Evolutionary conservation across 2,797 vertebrate genomes (phyloP).

Genomic region (Danio jaintianensis): DNA sequence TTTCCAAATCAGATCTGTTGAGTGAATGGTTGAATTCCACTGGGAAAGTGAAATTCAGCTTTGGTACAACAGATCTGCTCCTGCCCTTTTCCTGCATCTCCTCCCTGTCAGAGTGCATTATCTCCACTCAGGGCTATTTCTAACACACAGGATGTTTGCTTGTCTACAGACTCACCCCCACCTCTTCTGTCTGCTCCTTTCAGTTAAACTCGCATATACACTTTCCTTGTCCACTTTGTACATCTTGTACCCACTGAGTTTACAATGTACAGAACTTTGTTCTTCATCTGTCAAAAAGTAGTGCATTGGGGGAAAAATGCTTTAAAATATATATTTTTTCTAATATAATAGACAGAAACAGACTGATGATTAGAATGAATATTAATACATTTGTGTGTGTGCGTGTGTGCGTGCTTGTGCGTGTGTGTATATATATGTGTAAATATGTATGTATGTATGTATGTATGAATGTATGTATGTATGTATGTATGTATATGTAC

Average conservation of each 20-base stretch:
- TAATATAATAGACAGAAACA: background rate
- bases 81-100: slow-evolving; percentile 29
- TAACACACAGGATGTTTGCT: slow-evolving; percentile 40
- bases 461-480: too few species aligned
- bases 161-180: slow-evolving; percentile 21
- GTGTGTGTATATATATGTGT: too few species aligned
- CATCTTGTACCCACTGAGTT: background rate
- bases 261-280: background rate
- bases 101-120: slow-evolving; percentile 50
- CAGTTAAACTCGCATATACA: background rate
- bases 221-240: background rate
- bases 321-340: too few species aligned
- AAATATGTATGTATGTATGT: too few species aligned
- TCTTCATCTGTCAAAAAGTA: background rate
- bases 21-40: background rate
- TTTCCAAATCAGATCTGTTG: background rate
- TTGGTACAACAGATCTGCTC: slow-evolving; percentile 16
- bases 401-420: too few species aligned
- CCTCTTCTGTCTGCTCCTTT: slow-evolving; percentile 13
- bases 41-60: background rate
- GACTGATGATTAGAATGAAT: background rate
- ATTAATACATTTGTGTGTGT: too few species aligned
- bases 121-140: slow-evolving; percentile 41
- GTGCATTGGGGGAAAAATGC: background rate
- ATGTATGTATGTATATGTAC: too few species aligned